phyloP scores from a whole-genome alignment of 2,113 vertebrate species.

The Felis chaus region DNA sequence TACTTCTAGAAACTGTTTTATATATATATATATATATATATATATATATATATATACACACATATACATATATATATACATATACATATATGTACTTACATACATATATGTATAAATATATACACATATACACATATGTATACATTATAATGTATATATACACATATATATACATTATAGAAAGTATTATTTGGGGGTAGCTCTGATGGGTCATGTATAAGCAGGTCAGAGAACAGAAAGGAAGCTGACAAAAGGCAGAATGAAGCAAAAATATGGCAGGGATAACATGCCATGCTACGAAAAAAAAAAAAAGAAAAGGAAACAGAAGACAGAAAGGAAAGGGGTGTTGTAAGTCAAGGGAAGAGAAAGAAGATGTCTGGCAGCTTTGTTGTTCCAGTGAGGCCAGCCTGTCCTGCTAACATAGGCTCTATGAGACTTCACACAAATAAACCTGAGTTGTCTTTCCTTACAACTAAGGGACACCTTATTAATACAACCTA shows the following conservation, averaged over 20 bases:
- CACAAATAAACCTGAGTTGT: neutral
- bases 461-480: neutral
- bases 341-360: neutral
- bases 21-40: neutral
- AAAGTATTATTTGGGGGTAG: neutral
- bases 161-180: fast-evolving
- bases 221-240: neutral
- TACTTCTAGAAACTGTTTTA: neutral
- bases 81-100: too few relatives aligned
- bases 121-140: too few relatives aligned
- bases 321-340: neutral
- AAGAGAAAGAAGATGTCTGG: neutral
- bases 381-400: neutral
- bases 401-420: neutral
- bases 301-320: neutral
- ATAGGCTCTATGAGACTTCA: neutral
- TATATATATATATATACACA: too few relatives aligned
- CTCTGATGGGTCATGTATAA: neutral
- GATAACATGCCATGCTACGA: neutral
- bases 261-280: neutral
- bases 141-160: too few relatives aligned
- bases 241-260: neutral
- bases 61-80: too few relatives aligned
- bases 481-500: neutral
- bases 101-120: fast-evolving